phyloP scores from a whole-genome alignment of 2,797 vertebrate genomes.

The Eulemur coronatus region DNA sequence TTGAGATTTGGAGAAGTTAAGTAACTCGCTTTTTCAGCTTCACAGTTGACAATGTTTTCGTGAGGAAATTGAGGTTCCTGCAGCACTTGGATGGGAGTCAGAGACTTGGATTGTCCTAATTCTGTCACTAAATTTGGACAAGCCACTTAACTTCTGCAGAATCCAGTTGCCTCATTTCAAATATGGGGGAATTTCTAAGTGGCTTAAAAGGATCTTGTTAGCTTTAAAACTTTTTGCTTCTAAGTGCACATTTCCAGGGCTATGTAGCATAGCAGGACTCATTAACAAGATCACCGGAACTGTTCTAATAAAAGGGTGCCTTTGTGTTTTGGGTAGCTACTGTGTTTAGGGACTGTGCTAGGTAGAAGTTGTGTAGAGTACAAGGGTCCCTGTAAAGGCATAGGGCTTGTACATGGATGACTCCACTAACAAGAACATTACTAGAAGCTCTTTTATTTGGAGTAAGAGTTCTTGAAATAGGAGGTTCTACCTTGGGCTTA shows the following conservation, averaged over 20 bases:
- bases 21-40: slow-evolving; percentile 21
- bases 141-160: slow-evolving; percentile 46
- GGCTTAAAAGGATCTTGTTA: neutral
- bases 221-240: neutral
- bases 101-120: slow-evolving; percentile 42
- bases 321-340: neutral
- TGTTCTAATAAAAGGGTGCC: neutral
- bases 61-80: slow-evolving; percentile 35
- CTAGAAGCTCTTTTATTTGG: neutral
- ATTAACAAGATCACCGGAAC: neutral
- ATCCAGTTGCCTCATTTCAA: neutral
- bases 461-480: neutral
- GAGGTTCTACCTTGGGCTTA: neutral
- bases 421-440: neutral
- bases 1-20: slow-evolving; percentile 32
- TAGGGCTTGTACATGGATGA: neutral
- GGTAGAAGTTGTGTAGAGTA: neutral
- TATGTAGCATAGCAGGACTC: neutral
- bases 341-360: neutral
- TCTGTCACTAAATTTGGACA: slow-evolving; percentile 61
- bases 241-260: neutral
- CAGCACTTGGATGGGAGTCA: neutral
- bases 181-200: slow-evolving; percentile 37
- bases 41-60: slow-evolving; percentile 11
- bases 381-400: neutral